Evolutionary conservation across 2,113 vertebrate species (phyloP), one percentile per base, ranked within the genome.

Genomic region (Cricetomys ansorgei): DNA sequence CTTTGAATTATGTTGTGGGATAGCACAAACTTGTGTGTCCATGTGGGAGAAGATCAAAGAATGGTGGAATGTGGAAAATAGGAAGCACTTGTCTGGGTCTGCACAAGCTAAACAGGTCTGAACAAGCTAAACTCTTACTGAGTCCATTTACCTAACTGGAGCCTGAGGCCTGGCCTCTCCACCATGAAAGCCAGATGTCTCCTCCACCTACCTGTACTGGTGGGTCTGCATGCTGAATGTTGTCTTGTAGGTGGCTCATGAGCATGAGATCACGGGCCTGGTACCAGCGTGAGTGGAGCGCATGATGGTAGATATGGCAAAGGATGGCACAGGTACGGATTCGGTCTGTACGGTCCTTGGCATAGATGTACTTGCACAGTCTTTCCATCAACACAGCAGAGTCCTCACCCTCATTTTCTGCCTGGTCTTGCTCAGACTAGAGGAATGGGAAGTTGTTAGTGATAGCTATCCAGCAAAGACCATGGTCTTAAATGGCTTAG

Each of bases 251-350:
- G 98, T 99, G 99, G 86, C 99, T 99, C 99, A 99, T 99, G 25
- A 99, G 99, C 99, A 99, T 99, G 89, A 99, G 98, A 96, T 99
- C 99, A 0, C 99, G 98, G 80, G 99, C 99, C 98, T 99, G 99
- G 98, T 99, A 99, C 99, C 99, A 99, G 97, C 99, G 99, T 25
- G 99, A 99, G 95, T 99, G 99, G 96, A 99, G 98, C 0, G 99
- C 99, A 0, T 99, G 99, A 96, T 99, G 99, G 97, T 99, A 99
- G 96, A 99, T 99, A 97, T 99, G 99, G 98, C 99, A 99, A 62
- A 99, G 99, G 97, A 99, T 99, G 48, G 99, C 99, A 0, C 99
- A 99, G 3, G 99, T 99, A 3, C 99, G 99, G 98, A 99, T 99
- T 0, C 99, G 98, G 97, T 99, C 99, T 0, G 99, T 99, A 72